Conservation (phyloP, 2,797 vertebrate genomes). For the Sebastes oblongus region DNA sequence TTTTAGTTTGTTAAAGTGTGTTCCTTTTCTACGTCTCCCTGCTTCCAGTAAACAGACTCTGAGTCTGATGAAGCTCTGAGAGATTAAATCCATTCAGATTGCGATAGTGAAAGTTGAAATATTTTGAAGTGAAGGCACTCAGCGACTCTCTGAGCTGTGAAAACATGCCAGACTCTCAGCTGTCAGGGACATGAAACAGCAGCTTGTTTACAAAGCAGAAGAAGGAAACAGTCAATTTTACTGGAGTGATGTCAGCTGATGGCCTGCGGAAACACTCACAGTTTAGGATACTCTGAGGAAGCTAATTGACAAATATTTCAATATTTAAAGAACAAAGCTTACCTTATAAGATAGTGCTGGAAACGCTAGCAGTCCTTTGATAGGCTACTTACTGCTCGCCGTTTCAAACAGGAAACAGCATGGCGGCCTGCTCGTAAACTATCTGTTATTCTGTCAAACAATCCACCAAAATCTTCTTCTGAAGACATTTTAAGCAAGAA, state of each 20-base stretch:
- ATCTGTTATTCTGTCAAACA: no score
- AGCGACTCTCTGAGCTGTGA: background rate
- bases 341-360: background rate
- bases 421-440: no score
- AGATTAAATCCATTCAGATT: background rate
- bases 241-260: background rate
- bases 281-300: background rate
- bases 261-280: background rate
- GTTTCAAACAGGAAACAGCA: no score
- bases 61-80: background rate
- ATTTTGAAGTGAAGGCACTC: background rate
- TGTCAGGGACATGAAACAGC: conserved; percentile 6
- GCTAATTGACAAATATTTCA: background rate
- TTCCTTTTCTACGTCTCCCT: background rate
- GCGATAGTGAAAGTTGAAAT: background rate
- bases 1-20: background rate
- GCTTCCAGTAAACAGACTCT: background rate
- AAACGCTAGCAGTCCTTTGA: background rate
- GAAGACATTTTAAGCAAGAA: no score
- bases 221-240: background rate
- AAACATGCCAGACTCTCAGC: background rate
- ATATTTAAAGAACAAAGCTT: background rate
- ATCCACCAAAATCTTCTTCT: no score
- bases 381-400: no score
- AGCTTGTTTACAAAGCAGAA: background rate